Conservation (phyloP, 1,140 invertebrate genomes). For the Drosophila dunni region DNA sequence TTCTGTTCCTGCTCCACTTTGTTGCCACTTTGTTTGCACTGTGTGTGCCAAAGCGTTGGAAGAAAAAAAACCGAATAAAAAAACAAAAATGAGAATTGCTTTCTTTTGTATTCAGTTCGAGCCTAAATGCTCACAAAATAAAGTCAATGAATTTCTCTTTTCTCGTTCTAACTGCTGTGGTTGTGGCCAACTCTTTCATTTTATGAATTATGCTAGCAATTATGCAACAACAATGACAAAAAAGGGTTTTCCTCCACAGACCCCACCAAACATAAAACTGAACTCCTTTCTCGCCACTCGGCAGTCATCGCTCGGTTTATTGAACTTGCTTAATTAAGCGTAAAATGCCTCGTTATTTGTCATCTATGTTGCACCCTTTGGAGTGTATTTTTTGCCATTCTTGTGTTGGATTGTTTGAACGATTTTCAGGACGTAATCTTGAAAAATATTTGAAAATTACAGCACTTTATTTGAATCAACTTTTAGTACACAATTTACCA, state of each 20-base stretch:
- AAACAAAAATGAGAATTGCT: slow-evolving; percentile 39
- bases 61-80: not conserved
- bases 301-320: slow-evolving; percentile 63
- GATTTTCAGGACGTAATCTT: not conserved
- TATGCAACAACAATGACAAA: slow-evolving; percentile 71
- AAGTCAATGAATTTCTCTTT: slow-evolving; percentile 71
- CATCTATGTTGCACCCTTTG: slow-evolving; percentile 34
- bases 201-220: slow-evolving; percentile 82
- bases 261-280: not conserved
- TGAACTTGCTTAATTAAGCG: slow-evolving; percentile 80
- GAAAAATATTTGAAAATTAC: not conserved
- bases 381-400: not conserved
- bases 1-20: slow-evolving; percentile 35
- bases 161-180: not conserved
- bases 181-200: slow-evolving; percentile 38
- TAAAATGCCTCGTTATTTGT: slow-evolving; percentile 73
- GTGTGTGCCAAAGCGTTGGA: slow-evolving; percentile 45
- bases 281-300: slow-evolving; percentile 15
- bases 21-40: slow-evolving; percentile 54
- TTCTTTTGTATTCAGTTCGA: slow-evolving; percentile 61
- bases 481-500: too few species aligned
- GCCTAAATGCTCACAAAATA: slow-evolving; percentile 72
- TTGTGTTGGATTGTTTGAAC: not conserved
- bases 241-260: slow-evolving; percentile 33
- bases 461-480: too few species aligned